Evolutionary conservation across 2,888 invertebrate genomes (phyloP).

Genomic region (Catocala nupta): DNA sequence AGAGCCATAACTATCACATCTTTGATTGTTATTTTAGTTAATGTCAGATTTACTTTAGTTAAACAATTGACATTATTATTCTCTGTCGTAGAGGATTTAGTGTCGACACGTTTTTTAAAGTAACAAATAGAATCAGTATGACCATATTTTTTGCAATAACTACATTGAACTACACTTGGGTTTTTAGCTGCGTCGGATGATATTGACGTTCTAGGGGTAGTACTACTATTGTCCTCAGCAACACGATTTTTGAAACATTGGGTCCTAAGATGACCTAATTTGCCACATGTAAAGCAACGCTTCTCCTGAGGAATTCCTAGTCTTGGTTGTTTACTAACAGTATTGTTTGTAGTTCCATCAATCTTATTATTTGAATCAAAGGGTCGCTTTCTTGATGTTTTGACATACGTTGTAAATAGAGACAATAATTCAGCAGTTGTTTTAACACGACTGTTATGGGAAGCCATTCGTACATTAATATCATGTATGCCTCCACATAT

Average conservation of each 20-base stretch:
- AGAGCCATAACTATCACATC: neutral
- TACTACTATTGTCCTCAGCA: no score
- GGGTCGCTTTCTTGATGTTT: constrained; percentile 11
- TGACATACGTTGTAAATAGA: constrained; percentile 40
- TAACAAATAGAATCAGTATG: constrained; percentile 7
- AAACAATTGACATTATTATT: constrained; percentile 3
- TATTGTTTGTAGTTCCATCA: neutral
- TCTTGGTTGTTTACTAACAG: neutral
- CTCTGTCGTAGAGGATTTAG: neutral
- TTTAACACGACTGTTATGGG: constrained; percentile 39
- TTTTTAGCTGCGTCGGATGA: no score
- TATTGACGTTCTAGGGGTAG: no score
- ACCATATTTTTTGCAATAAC: constrained; percentile 9
- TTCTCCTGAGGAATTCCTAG: neutral
- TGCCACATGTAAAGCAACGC: constrained; percentile 4
- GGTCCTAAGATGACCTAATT: neutral
- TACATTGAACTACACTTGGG: neutral
- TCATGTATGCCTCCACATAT: constrained; percentile 23
- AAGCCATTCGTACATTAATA: constrained; percentile 42
- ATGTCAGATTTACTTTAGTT: neutral
- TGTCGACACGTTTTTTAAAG: constrained; percentile 4
- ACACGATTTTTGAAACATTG: neutral
- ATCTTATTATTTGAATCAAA: neutral
- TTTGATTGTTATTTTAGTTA: neutral
- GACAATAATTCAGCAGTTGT: constrained; percentile 43